Percentiles rank a stretch among this genome's conserved stretches.
phyloP scores from a whole-genome alignment of 2,113 vertebrate species.

The Gobio gobio region DNA sequence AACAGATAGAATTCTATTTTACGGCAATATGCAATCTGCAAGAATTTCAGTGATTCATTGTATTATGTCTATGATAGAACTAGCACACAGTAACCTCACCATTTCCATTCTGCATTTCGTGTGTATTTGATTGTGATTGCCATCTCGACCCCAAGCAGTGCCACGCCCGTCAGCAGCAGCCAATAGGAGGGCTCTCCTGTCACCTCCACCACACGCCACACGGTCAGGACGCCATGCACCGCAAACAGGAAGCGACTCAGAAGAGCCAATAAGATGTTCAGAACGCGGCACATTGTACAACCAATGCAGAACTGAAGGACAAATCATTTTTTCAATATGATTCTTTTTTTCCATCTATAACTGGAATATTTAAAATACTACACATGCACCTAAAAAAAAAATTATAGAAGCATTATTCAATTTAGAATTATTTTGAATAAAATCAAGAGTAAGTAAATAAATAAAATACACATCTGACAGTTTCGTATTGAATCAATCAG shows the following conservation, averaged over 20 bases:
- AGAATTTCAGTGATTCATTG: background rate
- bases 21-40: background rate
- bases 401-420: background rate
- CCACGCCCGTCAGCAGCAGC: constrained; percentile 74
- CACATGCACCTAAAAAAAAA: background rate
- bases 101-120: constrained; percentile 78
- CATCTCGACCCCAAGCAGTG: constrained; percentile 75
- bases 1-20: background rate
- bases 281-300: constrained; percentile 61
- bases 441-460: background rate
- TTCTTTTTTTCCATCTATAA: background rate
- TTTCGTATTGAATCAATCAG: background rate
- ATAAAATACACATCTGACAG: background rate
- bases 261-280: constrained; percentile 70
- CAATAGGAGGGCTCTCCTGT: constrained; percentile 72
- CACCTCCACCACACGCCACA: constrained; percentile 74
- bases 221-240: constrained; percentile 72
- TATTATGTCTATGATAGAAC: background rate
- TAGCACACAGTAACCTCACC: constrained; percentile 62
- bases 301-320: background rate
- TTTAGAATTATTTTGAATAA: background rate
- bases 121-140: constrained; percentile 73
- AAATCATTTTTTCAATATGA: constrained; percentile 1
- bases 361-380: background rate
- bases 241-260: constrained; percentile 76